Percentiles rank a stretch among this genome's conserved stretches.
Conservation (phyloP, 2,888 invertebrate species). For the Epicampocera succincta region DNA sequence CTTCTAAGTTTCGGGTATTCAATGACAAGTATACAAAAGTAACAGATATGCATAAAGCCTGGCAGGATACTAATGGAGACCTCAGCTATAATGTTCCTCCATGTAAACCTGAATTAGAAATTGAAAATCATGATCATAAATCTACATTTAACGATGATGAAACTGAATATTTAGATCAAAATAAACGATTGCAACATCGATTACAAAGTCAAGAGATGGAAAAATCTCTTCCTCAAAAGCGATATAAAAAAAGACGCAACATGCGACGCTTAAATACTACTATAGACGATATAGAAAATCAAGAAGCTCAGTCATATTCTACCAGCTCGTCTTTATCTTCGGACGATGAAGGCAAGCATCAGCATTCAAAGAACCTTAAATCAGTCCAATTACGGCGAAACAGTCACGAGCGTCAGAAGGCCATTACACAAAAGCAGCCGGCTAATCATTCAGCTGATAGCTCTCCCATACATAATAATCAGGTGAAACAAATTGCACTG, state of each 20-base stretch:
- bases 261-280: slow-evolving; percentile 61
- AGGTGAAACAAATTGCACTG: neutral
- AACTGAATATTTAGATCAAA: neutral
- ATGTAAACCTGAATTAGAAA: slow-evolving; percentile 15
- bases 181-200: slow-evolving; percentile 35
- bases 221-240: slow-evolving; percentile 46
- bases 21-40: slow-evolving; percentile 77
- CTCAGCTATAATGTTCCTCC: slow-evolving; percentile 48
- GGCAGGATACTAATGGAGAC: slow-evolving; percentile 78
- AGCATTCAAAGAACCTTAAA: slow-evolving; percentile 22
- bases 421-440: slow-evolving; percentile 9
- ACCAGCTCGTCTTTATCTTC: slow-evolving; percentile 81
- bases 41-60: slow-evolving; percentile 79
- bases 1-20: slow-evolving; percentile 61
- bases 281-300: slow-evolving; percentile 46
- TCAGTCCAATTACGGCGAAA: slow-evolving; percentile 22
- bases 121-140: neutral
- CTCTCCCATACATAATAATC: slow-evolving; percentile 30
- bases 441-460: neutral
- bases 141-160: neutral
- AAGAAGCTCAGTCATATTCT: slow-evolving; percentile 61
- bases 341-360: slow-evolving; percentile 80
- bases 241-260: slow-evolving; percentile 64
- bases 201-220: slow-evolving; percentile 36
- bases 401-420: slow-evolving; percentile 39